Evolutionary conservation across 2,797 vertebrate genomes (phyloP).

Genomic region (Cynopterus sphinx): DNA sequence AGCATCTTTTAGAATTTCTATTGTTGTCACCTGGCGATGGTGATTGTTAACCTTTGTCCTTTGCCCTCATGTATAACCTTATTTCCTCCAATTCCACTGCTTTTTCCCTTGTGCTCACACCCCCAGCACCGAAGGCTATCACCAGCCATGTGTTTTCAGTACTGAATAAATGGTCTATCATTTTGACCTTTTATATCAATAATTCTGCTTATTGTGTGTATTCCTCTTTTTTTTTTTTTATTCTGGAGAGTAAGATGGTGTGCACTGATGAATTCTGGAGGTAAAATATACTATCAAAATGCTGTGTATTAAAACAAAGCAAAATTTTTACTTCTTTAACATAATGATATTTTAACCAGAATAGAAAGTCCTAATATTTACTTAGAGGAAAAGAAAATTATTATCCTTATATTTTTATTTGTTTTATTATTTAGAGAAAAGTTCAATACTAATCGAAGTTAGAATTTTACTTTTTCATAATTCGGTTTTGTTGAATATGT

Average conservation of each 20-base stretch:
- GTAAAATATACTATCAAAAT: not conserved
- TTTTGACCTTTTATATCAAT: slow-evolving; percentile 14
- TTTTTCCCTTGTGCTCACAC: not conserved
- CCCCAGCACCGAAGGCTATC: not conserved
- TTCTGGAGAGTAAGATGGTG: not conserved
- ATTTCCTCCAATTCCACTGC: not conserved
- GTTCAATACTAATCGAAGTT: not conserved
- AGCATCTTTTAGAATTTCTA: not conserved
- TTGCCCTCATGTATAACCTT: rapidly evolving
- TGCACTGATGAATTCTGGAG: not conserved
- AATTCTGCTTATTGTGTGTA: not conserved
- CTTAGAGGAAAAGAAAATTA: not conserved
- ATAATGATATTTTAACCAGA: not conserved
- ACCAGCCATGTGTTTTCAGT: not conserved
- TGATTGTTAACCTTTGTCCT: not conserved
- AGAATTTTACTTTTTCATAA: not conserved
- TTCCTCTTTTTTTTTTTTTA: not conserved
- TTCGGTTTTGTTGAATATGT: not conserved
- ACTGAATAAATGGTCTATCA: not conserved
- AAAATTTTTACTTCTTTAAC: not conserved
- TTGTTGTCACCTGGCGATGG: not conserved
- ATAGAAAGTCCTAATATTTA: not conserved
- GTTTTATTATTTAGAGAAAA: not conserved
- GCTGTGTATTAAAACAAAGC: not conserved
- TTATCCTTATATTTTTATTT: not conserved